phyloP scores from a whole-genome alignment of 2,797 vertebrate genomes.

The Tiaroga cobitis region DNA sequence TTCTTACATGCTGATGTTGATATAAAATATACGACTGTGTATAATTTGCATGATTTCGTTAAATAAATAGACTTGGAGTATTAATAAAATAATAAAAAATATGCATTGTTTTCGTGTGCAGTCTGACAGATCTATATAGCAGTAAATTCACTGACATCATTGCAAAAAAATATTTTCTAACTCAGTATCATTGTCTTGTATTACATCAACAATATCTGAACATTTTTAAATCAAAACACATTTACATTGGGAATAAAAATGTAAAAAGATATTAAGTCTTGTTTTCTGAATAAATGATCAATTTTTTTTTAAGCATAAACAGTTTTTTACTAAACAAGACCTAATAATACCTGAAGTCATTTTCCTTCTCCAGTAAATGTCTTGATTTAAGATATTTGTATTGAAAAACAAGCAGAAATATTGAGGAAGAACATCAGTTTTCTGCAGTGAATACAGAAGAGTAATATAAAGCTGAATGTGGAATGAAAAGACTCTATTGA shows the following conservation, averaged over 20 bases:
- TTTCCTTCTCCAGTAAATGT: too few species aligned
- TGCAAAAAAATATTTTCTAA: neutral
- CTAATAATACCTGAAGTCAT: too few species aligned
- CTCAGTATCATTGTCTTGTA: neutral
- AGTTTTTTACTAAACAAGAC: too few species aligned
- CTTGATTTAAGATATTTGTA: neutral
- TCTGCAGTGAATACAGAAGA: neutral
- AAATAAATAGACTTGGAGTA: neutral
- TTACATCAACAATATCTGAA: neutral
- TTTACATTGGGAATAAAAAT: neutral
- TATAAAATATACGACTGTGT: neutral
- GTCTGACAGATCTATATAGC: too few species aligned
- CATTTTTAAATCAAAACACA: too few species aligned
- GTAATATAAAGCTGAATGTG: neutral
- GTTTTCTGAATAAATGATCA: too few species aligned
- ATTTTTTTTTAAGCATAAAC: too few species aligned
- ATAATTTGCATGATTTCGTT: neutral
- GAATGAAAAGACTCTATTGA: neutral
- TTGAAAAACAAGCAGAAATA: neutral
- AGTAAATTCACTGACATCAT: neutral
- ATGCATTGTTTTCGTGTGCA: neutral
- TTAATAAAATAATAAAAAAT: slow-evolving; percentile 23
- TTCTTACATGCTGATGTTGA: neutral
- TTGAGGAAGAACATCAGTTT: neutral
- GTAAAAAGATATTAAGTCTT: too few species aligned